phyloP scores from a whole-genome alignment of 2,888 invertebrate genomes.

The Spisula solida region DNA sequence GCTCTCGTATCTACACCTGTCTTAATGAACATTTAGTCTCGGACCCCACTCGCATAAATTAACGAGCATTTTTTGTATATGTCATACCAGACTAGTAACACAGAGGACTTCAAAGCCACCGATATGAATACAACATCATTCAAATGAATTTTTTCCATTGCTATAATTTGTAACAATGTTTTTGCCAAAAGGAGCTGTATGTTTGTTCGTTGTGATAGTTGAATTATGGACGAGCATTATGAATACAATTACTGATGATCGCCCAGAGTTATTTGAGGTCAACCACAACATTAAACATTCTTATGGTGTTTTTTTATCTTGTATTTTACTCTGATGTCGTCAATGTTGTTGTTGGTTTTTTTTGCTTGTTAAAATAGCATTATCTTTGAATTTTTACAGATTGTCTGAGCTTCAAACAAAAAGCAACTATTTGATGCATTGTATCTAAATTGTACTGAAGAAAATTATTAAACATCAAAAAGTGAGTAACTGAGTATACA shows the following conservation, averaged over 20 bases:
- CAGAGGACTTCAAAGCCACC: constrained; percentile 30
- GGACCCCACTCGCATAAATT: constrained; percentile 25
- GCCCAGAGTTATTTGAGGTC: constrained; percentile 22
- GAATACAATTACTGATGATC: constrained; percentile 35
- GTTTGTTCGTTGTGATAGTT: neutral
- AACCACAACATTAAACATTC: constrained; percentile 7
- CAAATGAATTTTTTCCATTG: constrained; percentile 22
- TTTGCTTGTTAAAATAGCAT: too few relatives aligned
- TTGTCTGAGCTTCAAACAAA: too few relatives aligned
- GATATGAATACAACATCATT: constrained; percentile 52
- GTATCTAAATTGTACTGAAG: too few relatives aligned
- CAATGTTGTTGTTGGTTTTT: neutral
- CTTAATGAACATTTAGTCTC: neutral
- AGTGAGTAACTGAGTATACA: too few relatives aligned
- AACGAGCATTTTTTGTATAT: constrained; percentile 24
- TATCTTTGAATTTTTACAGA: too few relatives aligned
- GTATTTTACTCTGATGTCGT: constrained; percentile 3
- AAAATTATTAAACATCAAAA: too few relatives aligned
- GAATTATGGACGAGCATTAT: constrained; percentile 23
- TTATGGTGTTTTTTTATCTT: neutral
- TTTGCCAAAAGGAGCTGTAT: constrained; percentile 37
- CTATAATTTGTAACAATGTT: constrained; percentile 32
- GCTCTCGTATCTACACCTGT: neutral
- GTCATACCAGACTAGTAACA: constrained; percentile 31
- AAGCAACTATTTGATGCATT: too few relatives aligned